Base-by-base conservation (phyloP, 2,888 invertebrate genomes). In the Parascotia fuliginaria region DNA sequence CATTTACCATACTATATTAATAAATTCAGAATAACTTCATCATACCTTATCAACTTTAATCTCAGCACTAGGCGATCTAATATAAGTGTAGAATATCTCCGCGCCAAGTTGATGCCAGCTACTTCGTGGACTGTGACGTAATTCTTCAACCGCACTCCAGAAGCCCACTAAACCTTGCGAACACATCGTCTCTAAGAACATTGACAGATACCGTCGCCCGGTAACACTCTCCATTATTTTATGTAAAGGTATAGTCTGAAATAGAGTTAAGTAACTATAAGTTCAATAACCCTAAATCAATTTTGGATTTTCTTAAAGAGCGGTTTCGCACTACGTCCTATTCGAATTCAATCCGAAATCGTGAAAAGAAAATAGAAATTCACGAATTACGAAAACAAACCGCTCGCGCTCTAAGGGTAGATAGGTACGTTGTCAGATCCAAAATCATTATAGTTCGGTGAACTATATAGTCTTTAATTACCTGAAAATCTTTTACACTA, bases 11-110 rank as follows among this genome's bases (percentile, higher is more conserved):
- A 19, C 5, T 19, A 3, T 19, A 19, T 19, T 3, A 19, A 19
- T 19, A 19, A 19, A 19, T 6, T 6, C 24, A 7, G 7, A 3
- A 7, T 24, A 24, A 24, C 14, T 37, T 15, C n/a, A 14, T 49
- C 48, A 42, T 70, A 93, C 93, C 89, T 95, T 97, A 75, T 97
- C 96, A 33, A 97, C 95, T 89, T 96, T 96, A 53, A 97, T 95
- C 77, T 96, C 96, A 0, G 96, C 96, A 53, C 95, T 95, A 1
- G 96, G 95, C 40, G 96, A 96, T 60, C 96, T 93, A 54, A 98
- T 96, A 72, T 96, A 97, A 2, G 96, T 97, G 77, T 97, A 97
- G 87, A 97, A 98, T 73, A 98, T 96, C 84, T 98, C 97, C n/a
- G 97, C 96, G 7, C 96, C 98, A 19, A 97, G 87, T 72, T 97